Conservation (phyloP, 1,140 invertebrate species). For the Eubasilissa regina region DNA sequence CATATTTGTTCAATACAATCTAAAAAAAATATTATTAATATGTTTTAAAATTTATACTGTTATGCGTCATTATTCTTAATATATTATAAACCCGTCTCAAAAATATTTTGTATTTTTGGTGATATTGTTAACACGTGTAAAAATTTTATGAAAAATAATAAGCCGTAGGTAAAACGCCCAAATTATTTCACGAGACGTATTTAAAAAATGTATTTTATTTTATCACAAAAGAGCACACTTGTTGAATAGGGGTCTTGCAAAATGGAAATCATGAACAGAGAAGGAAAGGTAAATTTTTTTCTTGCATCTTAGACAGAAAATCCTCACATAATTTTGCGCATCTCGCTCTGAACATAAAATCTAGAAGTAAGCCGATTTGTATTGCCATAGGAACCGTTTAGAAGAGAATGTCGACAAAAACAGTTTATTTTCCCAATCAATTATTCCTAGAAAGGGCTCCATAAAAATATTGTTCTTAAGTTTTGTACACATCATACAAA, state of each 20-base stretch:
- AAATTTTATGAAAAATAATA: no score
- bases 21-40: no score
- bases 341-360: conserved; percentile 27
- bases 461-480: conserved; percentile 23
- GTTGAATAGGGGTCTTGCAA: conserved; percentile 15
- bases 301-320: conserved; percentile 19
- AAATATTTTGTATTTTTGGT: no score
- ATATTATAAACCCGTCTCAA: no score
- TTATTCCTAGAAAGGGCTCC: conserved; percentile 27
- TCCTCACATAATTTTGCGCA: conserved; percentile 37
- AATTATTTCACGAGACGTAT: no score
- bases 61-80: no score
- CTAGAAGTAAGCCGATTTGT: conserved; percentile 41
- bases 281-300: conserved; percentile 27
- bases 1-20: no score
- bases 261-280: conserved; percentile 1
- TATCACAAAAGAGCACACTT: conserved; percentile 6
- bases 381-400: conserved; percentile 18
- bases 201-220: background rate
- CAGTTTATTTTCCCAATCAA: conserved; percentile 33
- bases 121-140: no score
- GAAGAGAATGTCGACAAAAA: conserved; percentile 2
- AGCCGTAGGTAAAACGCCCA: no score
- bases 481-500: background rate
- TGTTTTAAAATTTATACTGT: no score